A percentile compares a stretch with the other conserved stretches of the same genome.
Evolutionary conservation across 64 coral and sea anemone species (phyloP).

Genomic region (Pocillopora verrucosa): DNA sequence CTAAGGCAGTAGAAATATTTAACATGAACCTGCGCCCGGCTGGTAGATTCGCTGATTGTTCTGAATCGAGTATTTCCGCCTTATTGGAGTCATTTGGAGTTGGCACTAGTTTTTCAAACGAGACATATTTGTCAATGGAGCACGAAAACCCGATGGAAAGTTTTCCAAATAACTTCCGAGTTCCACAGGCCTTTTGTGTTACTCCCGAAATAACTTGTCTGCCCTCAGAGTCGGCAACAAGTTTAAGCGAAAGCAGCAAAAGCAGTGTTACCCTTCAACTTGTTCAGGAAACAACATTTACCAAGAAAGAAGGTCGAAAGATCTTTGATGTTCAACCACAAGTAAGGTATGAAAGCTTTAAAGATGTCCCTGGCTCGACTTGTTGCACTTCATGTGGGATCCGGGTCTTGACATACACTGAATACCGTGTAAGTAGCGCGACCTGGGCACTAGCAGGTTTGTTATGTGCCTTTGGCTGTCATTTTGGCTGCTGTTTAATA

Average conservation of each 20-base stretch:
- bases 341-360: neutral
- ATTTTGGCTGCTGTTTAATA: conserved; percentile 64
- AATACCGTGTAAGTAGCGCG: conserved; percentile 51
- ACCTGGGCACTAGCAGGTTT: conserved; percentile 62
- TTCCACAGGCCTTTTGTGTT: neutral
- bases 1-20: neutral
- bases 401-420: neutral
- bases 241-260: neutral
- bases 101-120: neutral
- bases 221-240: neutral
- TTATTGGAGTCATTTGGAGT: neutral
- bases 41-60: neutral
- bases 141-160: neutral
- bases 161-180: neutral
- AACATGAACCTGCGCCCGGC: neutral
- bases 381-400: conserved; percentile 5
- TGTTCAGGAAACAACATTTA: neutral
- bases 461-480: conserved; percentile 67
- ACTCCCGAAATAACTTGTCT: neutral
- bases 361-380: neutral
- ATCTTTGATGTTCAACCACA: neutral
- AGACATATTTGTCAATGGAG: neutral
- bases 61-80: neutral
- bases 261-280: neutral
- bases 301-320: neutral